Base-by-base conservation (phyloP, 1,140 invertebrate genomes). In the Pogonomyrmex barbatus region DNA sequence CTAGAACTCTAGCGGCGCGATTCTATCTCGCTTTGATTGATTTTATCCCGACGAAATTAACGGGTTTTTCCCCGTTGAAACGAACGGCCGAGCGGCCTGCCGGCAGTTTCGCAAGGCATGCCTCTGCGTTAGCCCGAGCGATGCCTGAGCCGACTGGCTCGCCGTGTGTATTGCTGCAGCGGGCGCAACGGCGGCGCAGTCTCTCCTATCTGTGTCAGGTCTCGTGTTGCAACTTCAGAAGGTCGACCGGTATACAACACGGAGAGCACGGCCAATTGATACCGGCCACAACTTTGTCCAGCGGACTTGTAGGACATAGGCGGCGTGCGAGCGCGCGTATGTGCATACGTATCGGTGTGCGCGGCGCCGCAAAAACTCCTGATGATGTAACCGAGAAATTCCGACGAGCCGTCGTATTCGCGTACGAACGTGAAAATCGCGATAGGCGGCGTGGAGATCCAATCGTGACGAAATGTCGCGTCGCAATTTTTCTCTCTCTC, bases 181-280 rank as follows among this genome's bases (percentile, higher is more conserved):
- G 63, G 54, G 47, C 86, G 68, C 85, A 79, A 62, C 60, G 73
- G 62, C 77, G 60, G 86, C 67, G 50, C 82, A 76, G 75, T 91
- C 91, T 93, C 90, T 90, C 91, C 91, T 94, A 94, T 94, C 94
- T 94, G 93, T 94, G 94, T 93, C 93, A 94, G 92, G 93, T 94
- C 94, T 93, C 89, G 89, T 91, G 92, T 94, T 94, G 93, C 93
- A 94, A 94, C 93, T 94, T 90, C 92, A 94, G 94, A 94, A 94
- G 94, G 94, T 94, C 94, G 93, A 94, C 94, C 92, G 93, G 93
- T 94, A 94, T 93, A 91, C 89, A 77, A 50, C 89, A 86, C 89
- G 88, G 92, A 89, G 88, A 92, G 90, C 87, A 92, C 92, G 90
- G 91, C 85, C 90, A 91, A 91, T 91, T 91, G 90, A 91, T 91